Conservation (phyloP, 2,797 vertebrate genomes). For the Thunnus albacares region DNA sequence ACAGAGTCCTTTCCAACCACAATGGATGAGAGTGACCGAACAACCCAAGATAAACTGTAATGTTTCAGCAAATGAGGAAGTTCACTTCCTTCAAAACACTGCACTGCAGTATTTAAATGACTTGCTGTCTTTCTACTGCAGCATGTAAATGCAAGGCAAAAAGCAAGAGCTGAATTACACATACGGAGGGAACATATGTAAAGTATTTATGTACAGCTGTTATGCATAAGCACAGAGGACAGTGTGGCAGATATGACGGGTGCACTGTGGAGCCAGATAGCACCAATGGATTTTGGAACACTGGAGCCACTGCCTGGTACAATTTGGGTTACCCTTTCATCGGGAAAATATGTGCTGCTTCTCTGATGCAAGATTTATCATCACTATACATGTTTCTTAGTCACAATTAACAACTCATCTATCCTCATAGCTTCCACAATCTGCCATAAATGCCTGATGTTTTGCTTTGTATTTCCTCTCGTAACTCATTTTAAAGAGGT, state of each 20-base stretch:
- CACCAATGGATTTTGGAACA: too few relatives aligned
- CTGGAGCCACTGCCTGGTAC: too few relatives aligned
- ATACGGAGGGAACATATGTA: too few relatives aligned
- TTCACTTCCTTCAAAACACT: constrained; percentile 4
- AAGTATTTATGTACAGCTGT: too few relatives aligned
- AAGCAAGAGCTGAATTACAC: too few relatives aligned
- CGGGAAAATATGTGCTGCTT: too few relatives aligned
- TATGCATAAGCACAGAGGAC: too few relatives aligned
- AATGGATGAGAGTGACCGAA: not conserved
- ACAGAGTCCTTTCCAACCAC: not conserved
- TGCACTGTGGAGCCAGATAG: too few relatives aligned
- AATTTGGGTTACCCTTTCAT: too few relatives aligned
- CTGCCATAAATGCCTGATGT: not conserved
- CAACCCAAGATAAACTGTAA: not conserved
- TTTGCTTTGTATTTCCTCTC: not conserved
- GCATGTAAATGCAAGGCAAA: not conserved
- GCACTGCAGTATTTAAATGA: not conserved
- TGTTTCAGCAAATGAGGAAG: constrained; percentile 4
- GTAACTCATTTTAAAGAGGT: not conserved
- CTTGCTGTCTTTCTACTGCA: constrained; percentile 13
- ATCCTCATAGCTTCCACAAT: not conserved
- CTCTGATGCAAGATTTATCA: not conserved
- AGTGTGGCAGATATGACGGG: too few relatives aligned
- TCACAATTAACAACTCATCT: not conserved
- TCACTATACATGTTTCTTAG: not conserved